A percentile compares a stretch with the other conserved stretches of the same genome.
These are phyloP conservation scores for Eristalis tenax DNA, from an alignment of 2,888 invertebrate species.

Conservation along the genomic window DNA sequence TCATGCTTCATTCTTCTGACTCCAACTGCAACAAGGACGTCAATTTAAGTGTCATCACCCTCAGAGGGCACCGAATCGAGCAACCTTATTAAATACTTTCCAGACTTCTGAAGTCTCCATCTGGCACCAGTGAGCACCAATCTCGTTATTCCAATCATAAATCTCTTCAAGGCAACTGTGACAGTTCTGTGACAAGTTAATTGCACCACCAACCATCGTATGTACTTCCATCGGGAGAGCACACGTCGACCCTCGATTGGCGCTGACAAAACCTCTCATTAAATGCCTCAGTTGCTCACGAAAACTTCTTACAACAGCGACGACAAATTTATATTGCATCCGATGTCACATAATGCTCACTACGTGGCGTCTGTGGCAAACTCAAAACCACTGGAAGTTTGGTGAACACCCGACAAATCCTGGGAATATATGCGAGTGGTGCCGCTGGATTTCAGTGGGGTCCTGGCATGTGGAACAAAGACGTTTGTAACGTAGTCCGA, in stretches of 20 bases:
- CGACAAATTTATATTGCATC: neutral
- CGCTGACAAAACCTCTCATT: slow-evolving; percentile 16
- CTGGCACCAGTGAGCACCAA: neutral
- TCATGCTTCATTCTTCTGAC: no score
- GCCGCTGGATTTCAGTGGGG: neutral
- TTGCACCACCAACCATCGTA: slow-evolving; percentile 20
- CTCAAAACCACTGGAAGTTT: neutral
- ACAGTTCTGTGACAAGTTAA: slow-evolving; percentile 28
- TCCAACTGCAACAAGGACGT: neutral
- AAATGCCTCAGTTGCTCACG: neutral
- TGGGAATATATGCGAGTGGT: neutral
- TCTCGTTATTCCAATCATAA: slow-evolving; percentile 7
- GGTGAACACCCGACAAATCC: neutral
- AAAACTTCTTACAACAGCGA: neutral
- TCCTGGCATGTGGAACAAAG: neutral
- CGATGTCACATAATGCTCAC: neutral
- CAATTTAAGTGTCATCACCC: neutral
- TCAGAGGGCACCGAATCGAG: neutral
- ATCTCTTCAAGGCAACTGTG: slow-evolving; percentile 4
- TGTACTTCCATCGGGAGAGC: neutral
- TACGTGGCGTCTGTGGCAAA: neutral
- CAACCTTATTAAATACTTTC: slow-evolving; percentile 29
- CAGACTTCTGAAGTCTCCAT: slow-evolving; percentile 19
- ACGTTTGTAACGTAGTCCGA: neutral
- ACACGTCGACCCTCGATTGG: neutral